These are phyloP conservation scores for Scaptodrosophila lebanonensis DNA, from an alignment of 1,140 invertebrate species.

Conservation along the genomic window DNA sequence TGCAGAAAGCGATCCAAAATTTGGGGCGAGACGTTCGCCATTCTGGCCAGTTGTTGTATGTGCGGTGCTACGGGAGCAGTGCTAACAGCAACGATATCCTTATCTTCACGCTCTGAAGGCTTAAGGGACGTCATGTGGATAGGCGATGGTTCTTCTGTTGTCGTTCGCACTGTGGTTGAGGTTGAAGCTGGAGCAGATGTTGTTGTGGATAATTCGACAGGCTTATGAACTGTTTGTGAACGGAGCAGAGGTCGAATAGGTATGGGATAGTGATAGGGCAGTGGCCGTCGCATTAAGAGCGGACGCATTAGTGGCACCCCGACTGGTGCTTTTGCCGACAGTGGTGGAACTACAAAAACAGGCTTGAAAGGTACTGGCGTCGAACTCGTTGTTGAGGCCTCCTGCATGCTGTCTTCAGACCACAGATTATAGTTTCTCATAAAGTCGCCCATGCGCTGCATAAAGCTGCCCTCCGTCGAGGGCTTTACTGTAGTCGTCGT, in stretches of 20 bases:
- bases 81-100: too few species aligned
- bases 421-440: constrained; percentile 45
- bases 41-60: constrained; percentile 46
- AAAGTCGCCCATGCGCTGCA: constrained; percentile 35
- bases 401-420: constrained; percentile 1
- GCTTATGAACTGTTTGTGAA: background rate
- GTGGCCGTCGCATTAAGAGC: constrained; percentile 41
- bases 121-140: constrained; percentile 35
- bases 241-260: constrained; percentile 34
- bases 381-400: constrained; percentile 4
- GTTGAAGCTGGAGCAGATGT: constrained; percentile 7
- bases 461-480: constrained; percentile 3
- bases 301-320: constrained; percentile 18
- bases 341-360: constrained; percentile 25
- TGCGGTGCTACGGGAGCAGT: constrained; percentile 37
- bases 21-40: constrained; percentile 53
- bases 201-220: background rate
- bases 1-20: constrained; percentile 52
- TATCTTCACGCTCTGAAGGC: background rate
- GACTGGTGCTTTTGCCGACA: background rate
- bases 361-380: constrained; percentile 15
- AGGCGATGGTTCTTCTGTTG: too few species aligned
- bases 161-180: background rate
- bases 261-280: constrained; percentile 66
- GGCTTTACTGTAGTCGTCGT: background rate